Evolutionary conservation across 2,113 vertebrate genomes (phyloP), one percentile per base, ranked within the genome.

Genomic region (Gorsachius goisagi): DNA sequence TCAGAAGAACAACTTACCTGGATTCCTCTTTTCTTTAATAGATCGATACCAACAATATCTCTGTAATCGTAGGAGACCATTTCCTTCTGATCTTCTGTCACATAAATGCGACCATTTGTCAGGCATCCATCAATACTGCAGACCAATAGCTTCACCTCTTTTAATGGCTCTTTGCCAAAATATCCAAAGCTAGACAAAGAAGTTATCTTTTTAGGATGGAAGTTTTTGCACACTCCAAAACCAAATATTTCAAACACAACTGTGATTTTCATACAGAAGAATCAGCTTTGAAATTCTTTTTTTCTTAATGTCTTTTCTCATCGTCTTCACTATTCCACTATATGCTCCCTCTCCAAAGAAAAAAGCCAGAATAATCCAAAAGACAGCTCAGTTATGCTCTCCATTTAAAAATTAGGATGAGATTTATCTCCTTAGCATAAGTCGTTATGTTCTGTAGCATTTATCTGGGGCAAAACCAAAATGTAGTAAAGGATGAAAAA

Each of bases 111-210:
- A 12, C 99, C 99, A 6, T 99, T 98, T 11, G 99, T 99, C 87
- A 99, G 96, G 93, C 99, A 99, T 17, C 98, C 99, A 12, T 98
- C 99, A 47, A 99, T 78, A 28, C 97, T 99, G 92, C 99, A 99
- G 88, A 99, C 98, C 94, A 99, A 90, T 28, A 99, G 97, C 68
- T 97, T 98, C 74, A 99, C 98, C 81, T 98, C 97, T 81, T 98
- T 98, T 6, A 98, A 97, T 9, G 97, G 98, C 66, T 98, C 97
- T 68, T 97, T 98, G 24, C 99, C 99, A 67, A 99, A 99, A 98
- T 99, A 99, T 23, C 99, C 99, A 50, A 98, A 99, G 92, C 99
- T 99, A 93, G 64, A 97, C 45, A 85, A 93, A 98, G 68, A 97
- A 97, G 80, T 66, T 82, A 88, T n/a, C 33, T 80, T 86, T 96